These are phyloP conservation scores for Drosophila teissieri DNA, from an alignment of 1,140 invertebrate species.

Conservation along the genomic window DNA sequence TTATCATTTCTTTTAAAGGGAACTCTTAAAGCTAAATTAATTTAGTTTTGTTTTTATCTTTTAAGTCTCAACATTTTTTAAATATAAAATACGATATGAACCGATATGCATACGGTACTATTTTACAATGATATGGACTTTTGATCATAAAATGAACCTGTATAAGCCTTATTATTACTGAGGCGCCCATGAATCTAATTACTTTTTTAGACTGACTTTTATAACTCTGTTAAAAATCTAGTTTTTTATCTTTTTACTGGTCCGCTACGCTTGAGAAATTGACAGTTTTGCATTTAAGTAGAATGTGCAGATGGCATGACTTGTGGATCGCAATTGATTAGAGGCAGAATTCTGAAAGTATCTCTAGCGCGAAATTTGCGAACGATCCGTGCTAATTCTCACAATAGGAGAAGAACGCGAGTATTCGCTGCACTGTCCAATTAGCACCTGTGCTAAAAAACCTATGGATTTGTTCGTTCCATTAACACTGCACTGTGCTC, in stretches of 20 bases:
- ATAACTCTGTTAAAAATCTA: background rate
- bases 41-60: background rate
- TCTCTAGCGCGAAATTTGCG: conserved; percentile 60
- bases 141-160: background rate
- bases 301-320: conserved; percentile 41
- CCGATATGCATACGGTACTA: too few species aligned
- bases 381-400: conserved; percentile 53
- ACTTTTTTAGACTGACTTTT: background rate
- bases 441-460: conserved; percentile 62
- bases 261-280: conserved; percentile 14
- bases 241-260: background rate
- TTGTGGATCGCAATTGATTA: conserved; percentile 36
- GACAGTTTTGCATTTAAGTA: conserved; percentile 10
- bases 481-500: conserved; percentile 44
- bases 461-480: conserved; percentile 27
- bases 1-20: too few species aligned
- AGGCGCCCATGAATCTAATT: background rate
- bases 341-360: conserved; percentile 38
- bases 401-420: conserved; percentile 16
- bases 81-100: too few species aligned
- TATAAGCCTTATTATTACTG: background rate
- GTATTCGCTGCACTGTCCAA: conserved; percentile 51
- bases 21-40: too few species aligned
- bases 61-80: too few species aligned
- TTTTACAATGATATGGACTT: too few species aligned